A percentile compares a stretch with the other conserved stretches of the same genome.
Conservation (phyloP, 2,888 invertebrate genomes). For the Dromius quadrimaculatus region DNA sequence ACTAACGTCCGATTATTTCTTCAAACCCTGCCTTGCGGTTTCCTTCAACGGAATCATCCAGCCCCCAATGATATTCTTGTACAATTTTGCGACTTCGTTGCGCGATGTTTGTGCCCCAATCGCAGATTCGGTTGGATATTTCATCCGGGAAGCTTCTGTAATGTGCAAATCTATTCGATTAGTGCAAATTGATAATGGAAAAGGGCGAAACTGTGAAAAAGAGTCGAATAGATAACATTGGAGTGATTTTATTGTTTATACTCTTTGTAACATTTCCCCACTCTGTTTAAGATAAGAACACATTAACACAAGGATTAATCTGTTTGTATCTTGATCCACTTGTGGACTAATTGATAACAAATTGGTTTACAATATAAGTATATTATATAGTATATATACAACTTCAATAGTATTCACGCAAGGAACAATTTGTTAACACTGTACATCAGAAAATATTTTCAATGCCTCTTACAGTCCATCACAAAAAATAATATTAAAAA, state of each 20-base stretch:
- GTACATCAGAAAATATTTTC: conserved; percentile 51
- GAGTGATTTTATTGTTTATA: conserved; percentile 51
- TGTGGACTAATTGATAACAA: conserved; percentile 49
- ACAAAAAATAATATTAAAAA: conserved; percentile 47
- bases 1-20: conserved; percentile 74
- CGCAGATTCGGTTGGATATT: conserved; percentile 70
- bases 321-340: conserved; percentile 6
- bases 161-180: conserved; percentile 67
- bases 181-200: conserved; percentile 65
- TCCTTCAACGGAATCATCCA: conserved; percentile 76
- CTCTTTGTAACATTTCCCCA: conserved; percentile 50
- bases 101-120: conserved; percentile 75
- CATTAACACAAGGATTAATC: neutral
- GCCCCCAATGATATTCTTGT: conserved; percentile 75
- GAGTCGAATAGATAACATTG: conserved; percentile 42
- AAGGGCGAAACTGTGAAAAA: neutral
- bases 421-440: conserved; percentile 52
- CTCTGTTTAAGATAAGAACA: conserved; percentile 37
- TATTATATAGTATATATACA: conserved; percentile 50
- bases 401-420: conserved; percentile 51
- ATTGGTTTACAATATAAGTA: conserved; percentile 51
- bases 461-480: conserved; percentile 48
- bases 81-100: conserved; percentile 73
- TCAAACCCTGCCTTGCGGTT: conserved; percentile 75
- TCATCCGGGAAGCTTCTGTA: conserved; percentile 66